Evolutionary conservation across 2,113 vertebrate species (phyloP), one percentile per base, ranked within the genome.

Genomic region (Macaca nemestrina): DNA sequence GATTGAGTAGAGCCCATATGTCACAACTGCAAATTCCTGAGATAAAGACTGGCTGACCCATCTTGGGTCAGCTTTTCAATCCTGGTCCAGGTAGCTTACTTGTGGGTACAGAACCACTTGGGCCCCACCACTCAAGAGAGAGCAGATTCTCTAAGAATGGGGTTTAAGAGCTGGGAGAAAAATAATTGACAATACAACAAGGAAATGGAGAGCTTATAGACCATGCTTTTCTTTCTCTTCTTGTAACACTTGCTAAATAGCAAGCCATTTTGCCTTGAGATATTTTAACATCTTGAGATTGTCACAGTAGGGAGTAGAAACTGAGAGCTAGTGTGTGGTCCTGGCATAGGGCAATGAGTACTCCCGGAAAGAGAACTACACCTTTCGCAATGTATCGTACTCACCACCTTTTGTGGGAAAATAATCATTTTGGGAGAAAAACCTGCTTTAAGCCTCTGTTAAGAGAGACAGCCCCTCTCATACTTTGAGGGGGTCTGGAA

Each of bases 191-290:
- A 61, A n/a, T 68, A 14, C 81, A 79, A 68, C 17, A 81, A 48
- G 73, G 87, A 40, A 78, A 76, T 25, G 23, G 73, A 82, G 27
- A n/a, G 4, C 48, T 76, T 30, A 70, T 45, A 76, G 48, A 75
- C 61, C 30, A 30, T 75, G 25, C 25, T 88, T 95, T 76, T 72
- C 30, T 88, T 89, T 78, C 32, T 82, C 3, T 95, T 96, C 40
- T 20, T 89, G 43, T 90, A n/a, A 55, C 43, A 70, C 30, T 90
- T 92, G 14, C 55, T 76, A 82, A 89, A 67, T 83, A 90, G 67
- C 35, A 90, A 83, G 67, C 38, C 79, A 35, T 93, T 93, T 93
- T 90, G 83, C 57, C 70, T 64, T 89, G 70, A 95, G 55, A 85
- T 43, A 16, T 30, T 89, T 72, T 67, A 93, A 32, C 48, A 76